Percentiles rank a stretch among this genome's conserved stretches.
Conservation (phyloP, 2,113 vertebrate genomes). For the Danionella cerebrum region DNA sequence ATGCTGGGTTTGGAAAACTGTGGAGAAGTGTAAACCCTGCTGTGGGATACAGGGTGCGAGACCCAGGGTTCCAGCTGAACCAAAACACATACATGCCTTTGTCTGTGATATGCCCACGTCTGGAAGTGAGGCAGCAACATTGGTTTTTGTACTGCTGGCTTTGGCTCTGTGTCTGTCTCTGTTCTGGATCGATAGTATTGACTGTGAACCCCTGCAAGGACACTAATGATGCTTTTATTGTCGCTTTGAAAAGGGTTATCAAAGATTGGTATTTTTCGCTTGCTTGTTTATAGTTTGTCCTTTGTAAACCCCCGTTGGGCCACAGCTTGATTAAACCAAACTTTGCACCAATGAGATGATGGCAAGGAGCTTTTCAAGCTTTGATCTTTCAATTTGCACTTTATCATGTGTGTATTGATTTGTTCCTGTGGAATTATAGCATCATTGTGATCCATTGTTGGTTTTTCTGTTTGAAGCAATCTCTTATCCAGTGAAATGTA, state of each 20-base stretch:
- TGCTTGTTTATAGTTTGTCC: not conserved
- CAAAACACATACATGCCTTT: not conserved
- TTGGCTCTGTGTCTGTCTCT: slow-evolving; percentile 6
- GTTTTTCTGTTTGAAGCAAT: too few species aligned
- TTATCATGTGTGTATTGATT: not conserved
- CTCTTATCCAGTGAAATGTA: too few species aligned
- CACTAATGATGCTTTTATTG: slow-evolving; percentile 5
- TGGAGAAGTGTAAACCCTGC: not conserved
- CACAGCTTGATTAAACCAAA: not conserved
- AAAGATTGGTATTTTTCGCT: not conserved
- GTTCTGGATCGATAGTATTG: slow-evolving; percentile 12
- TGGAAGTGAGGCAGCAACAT: not conserved
- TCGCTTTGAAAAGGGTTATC: slow-evolving; percentile 2
- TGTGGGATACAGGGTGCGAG: slow-evolving; percentile 9
- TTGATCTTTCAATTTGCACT: slow-evolving; percentile 12
- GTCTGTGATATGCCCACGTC: not conserved
- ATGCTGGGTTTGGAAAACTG: slow-evolving; percentile 12
- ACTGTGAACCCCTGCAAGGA: slow-evolving; percentile 7
- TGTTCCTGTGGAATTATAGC: not conserved
- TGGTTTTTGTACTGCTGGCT: not conserved
- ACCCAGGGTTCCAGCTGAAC: slow-evolving; percentile 3
- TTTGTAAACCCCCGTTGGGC: not conserved
- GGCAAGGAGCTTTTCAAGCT: not conserved
- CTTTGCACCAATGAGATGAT: slow-evolving; percentile 1
- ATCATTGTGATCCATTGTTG: too few species aligned